A percentile compares a stretch with the other conserved stretches of the same genome.
Evolutionary conservation across 2,113 vertebrate species (phyloP).

Genomic region (Microcebus lehilahytsara): DNA sequence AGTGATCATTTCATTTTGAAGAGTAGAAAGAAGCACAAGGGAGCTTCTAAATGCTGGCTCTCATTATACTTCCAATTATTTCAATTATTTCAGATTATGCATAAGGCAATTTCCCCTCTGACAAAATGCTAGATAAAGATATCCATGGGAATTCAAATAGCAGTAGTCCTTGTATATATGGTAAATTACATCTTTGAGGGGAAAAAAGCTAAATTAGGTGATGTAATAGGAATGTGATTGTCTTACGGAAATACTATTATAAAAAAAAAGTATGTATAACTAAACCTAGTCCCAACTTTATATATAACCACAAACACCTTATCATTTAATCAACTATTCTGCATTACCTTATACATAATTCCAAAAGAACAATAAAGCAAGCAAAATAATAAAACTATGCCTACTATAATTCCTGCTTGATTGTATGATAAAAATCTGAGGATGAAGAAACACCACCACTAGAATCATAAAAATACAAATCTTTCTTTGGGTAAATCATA

Average conservation of each 20-base stretch:
- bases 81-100: conserved; percentile 72
- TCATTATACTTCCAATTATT: conserved; percentile 74
- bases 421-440: conserved; percentile 34
- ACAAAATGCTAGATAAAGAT: conserved; percentile 67
- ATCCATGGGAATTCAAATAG: conserved; percentile 56
- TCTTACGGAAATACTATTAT: conserved; percentile 26
- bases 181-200: conserved; percentile 29
- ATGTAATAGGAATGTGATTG: conserved; percentile 39
- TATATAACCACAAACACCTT: neutral
- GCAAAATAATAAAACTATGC: conserved; percentile 23
- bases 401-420: neutral
- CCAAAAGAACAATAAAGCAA: neutral
- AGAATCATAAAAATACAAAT: neutral
- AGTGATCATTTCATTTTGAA: conserved; percentile 61
- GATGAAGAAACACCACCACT: neutral
- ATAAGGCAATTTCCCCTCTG: conserved; percentile 68
- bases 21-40: conserved; percentile 64
- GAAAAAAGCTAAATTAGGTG: neutral
- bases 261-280: conserved; percentile 19
- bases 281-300: conserved; percentile 18
- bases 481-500: neutral
- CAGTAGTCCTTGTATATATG: conserved; percentile 36
- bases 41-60: conserved; percentile 60
- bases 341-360: conserved; percentile 26
- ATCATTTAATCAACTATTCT: neutral